Conservation (phyloP, 2,888 invertebrate species). For the Agriopis leucophaearia region DNA sequence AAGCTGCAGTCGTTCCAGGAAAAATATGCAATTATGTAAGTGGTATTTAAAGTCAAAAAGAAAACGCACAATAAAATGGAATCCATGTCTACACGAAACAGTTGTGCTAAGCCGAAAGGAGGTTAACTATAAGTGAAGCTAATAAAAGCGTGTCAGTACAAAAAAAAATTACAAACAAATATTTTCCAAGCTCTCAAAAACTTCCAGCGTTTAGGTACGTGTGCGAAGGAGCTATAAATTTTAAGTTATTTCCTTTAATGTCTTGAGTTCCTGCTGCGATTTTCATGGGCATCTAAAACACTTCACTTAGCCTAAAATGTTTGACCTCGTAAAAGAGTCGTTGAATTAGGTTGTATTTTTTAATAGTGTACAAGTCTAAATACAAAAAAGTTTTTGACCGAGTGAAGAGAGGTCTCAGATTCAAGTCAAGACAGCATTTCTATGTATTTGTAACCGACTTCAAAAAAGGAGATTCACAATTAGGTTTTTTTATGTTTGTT, state of each 20-base stretch:
- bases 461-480: no score
- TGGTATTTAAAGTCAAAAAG: neutral
- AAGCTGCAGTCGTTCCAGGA: conserved; percentile 45
- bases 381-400: no score
- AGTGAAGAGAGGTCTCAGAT: no score
- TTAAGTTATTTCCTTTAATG: conserved; percentile 23
- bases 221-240: conserved; percentile 26
- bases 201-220: conserved; percentile 4
- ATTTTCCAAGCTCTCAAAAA: neutral
- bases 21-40: neutral
- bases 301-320: conserved; percentile 11
- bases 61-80: no score
- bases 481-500: no score
- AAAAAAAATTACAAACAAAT: neutral
- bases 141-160: no score
- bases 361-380: neutral
- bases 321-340: conserved; percentile 22
- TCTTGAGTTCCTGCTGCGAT: conserved; percentile 38
- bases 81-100: no score
- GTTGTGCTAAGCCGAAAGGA: no score
- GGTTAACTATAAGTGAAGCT: no score
- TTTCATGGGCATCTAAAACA: conserved; percentile 32
- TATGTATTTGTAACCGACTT: no score
- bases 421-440: no score
- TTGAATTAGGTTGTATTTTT: neutral